Percentiles rank a stretch among this genome's conserved stretches.
Evolutionary conservation across 2,113 vertebrate genomes (phyloP).

Genomic region (Clarias batrachus): DNA sequence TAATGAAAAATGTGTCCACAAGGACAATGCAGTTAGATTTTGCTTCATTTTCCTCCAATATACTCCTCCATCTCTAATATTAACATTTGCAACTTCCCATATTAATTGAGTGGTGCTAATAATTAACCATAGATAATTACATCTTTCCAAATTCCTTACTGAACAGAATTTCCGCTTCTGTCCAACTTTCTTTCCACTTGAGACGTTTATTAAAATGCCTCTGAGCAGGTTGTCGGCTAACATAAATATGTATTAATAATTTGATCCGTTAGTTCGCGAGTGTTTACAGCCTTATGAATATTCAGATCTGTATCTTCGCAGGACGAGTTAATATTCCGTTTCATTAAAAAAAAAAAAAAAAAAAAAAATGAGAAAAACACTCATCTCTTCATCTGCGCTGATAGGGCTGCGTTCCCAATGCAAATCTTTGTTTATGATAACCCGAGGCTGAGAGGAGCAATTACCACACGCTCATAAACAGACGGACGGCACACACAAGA

Average conservation of each 20-base stretch:
- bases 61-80: neutral
- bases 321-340: neutral
- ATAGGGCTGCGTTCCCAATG: neutral
- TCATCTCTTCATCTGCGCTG: neutral
- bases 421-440: conserved; percentile 39
- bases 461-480: conserved; percentile 36
- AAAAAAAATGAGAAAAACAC: neutral
- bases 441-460: conserved; percentile 42
- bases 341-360: neutral
- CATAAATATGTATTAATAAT: conserved; percentile 8
- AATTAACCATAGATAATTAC: neutral
- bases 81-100: neutral
- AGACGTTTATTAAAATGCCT: conserved; percentile 30
- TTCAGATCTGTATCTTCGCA: conserved; percentile 5
- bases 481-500: conserved; percentile 76
- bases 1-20: neutral
- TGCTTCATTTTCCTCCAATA: neutral
- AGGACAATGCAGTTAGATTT: neutral
- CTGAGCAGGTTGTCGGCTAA: neutral
- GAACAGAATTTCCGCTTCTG: too few species aligned
- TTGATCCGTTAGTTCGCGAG: neutral
- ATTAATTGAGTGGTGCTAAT: neutral
- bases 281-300: conserved; percentile 31
- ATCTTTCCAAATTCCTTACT: neutral
- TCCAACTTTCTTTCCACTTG: neutral